Base-by-base conservation (phyloP, 2,888 invertebrate species). In the Oasisia sp. region DNA sequence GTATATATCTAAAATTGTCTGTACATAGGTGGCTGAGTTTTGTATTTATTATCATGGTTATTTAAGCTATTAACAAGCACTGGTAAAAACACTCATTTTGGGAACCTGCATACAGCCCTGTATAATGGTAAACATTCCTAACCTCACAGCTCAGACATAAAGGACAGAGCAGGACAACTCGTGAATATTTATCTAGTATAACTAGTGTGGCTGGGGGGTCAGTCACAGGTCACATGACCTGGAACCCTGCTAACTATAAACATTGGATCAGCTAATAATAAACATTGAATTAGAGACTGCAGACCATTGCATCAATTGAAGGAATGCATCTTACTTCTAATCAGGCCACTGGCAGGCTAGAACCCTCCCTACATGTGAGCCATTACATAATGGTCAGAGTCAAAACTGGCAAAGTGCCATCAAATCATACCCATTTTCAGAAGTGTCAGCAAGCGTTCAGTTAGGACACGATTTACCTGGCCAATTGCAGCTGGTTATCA, bases 221-320 rank as follows among this genome's bases (percentile, higher is more conserved):
- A 74, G 74, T 27, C n/a, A n/a, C n/a, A 74, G 74, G 27, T 74
- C 74, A 74, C 74, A 74, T 27, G 74, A 19, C 74, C 14, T 74
- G 27, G 27, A 74, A 7, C 27, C n/a, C 74, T 74, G 74, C 74
- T 74, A 74, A 74, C n/a, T 27, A 74, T 74, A 74, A 74, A 74
- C 74, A 74, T n/a, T 74, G 74, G 27, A 74, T 74, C 74, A 74
- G 74, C 74, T 74, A 74, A 74, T n/a, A 74, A 74, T 74, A 74
- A 74, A 74, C 74, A 74, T 74, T 74, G 74, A 27, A 74, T 74
- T 74, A 74, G 74, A 74, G 74, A n/a, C 74, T 74, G 74, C 74
- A 74, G 74, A 74, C 74, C 5, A 74, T 74, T 74, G 74, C 74
- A 74, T 74, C 27, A 74, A 74, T 74, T 74, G 74, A 74, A 74